Conservation (phyloP, 2,888 invertebrate species). For the Cyaniris semiargus region DNA sequence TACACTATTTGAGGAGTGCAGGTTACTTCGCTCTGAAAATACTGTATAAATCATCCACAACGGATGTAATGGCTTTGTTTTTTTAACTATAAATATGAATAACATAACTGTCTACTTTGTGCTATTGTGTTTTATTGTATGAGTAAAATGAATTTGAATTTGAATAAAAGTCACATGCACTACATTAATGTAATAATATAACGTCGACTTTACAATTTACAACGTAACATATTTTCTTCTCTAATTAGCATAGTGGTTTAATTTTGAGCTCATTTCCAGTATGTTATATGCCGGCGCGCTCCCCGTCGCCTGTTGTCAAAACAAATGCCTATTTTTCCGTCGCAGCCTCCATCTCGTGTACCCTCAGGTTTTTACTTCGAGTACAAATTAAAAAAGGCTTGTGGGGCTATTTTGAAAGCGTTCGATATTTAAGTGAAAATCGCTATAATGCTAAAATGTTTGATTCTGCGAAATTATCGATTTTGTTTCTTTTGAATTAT, state of each 20-base stretch:
- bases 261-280: constrained; percentile 39
- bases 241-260: not conserved
- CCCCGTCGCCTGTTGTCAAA: constrained; percentile 62
- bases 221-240: not conserved
- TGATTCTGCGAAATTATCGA: not conserved
- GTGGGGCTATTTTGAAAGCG: constrained; percentile 47
- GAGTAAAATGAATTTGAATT: too few species aligned
- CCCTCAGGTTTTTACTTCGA: constrained; percentile 71
- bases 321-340: constrained; percentile 59
- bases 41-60: too few species aligned
- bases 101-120: too few species aligned
- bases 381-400: constrained; percentile 73
- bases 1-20: too few species aligned
- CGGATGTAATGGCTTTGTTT: too few species aligned
- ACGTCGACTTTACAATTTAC: not conserved
- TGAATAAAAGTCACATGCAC: too few species aligned
- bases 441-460: not conserved
- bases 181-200: not conserved
- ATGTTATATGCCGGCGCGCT: constrained; percentile 49
- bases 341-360: constrained; percentile 53
- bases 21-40: too few species aligned
- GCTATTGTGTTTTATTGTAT: too few species aligned
- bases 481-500: not conserved
- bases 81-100: too few species aligned
- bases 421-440: constrained; percentile 38